Evolutionary conservation across 1,140 invertebrate species (phyloP).

Genomic region (Carposina sasakii): DNA sequence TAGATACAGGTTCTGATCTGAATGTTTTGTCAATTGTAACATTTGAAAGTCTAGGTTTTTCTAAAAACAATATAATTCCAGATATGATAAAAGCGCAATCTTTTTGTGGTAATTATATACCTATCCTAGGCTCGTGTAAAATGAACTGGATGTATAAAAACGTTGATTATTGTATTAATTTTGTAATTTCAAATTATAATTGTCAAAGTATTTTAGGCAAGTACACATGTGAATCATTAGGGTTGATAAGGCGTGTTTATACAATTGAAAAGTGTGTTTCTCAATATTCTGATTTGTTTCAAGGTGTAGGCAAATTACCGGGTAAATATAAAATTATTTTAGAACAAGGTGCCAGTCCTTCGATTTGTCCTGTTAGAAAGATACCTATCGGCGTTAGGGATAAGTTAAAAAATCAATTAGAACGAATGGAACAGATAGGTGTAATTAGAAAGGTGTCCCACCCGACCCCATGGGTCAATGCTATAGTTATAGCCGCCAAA

Average conservation of each 20-base stretch:
- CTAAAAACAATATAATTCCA: neutral
- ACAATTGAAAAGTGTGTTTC: neutral
- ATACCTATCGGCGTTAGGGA: conserved; percentile 25
- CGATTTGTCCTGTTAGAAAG: conserved; percentile 22
- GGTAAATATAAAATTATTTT: conserved; percentile 20
- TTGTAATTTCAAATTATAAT: neutral
- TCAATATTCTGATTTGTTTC: conserved; percentile 7
- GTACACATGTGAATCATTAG: neutral
- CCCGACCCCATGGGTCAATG: conserved; percentile 51
- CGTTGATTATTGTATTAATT: neutral
- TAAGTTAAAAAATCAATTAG: conserved; percentile 24
- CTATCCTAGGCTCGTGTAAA: neutral
- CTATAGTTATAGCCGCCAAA: conserved; percentile 41
- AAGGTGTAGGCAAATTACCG: conserved; percentile 8
- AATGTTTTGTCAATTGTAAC: neutral
- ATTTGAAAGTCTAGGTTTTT: conserved; percentile 2
- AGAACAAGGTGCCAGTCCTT: conserved; percentile 15
- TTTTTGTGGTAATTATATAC: neutral
- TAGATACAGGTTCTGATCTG: conserved; percentile 3
- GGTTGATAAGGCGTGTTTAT: conserved; percentile 1
- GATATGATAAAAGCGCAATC: neutral
- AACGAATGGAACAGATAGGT: conserved; percentile 19
- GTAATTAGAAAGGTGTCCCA: conserved; percentile 22
- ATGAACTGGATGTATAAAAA: neutral
- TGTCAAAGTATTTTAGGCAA: conserved; percentile 6